phyloP scores from a whole-genome alignment of 2,797 vertebrate genomes.

The Sebastes cheni region DNA sequence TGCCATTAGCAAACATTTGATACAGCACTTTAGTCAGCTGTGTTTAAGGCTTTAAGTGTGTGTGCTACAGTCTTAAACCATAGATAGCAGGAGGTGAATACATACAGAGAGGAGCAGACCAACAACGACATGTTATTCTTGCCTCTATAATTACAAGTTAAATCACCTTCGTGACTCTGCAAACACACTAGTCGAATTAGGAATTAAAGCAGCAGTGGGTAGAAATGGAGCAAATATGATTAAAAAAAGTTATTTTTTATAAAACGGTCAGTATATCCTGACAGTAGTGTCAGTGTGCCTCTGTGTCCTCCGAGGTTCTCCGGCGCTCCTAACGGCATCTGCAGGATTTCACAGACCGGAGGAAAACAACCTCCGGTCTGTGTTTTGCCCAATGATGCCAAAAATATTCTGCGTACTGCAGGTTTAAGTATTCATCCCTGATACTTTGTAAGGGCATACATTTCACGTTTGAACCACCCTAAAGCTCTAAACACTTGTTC shows the following conservation, averaged over 20 bases:
- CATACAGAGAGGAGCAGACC: neutral
- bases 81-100: neutral
- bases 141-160: neutral
- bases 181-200: neutral
- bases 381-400: too few relatives aligned
- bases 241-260: too few relatives aligned
- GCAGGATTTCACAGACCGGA: too few relatives aligned
- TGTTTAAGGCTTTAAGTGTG: neutral
- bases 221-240: too few relatives aligned
- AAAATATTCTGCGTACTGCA: too few relatives aligned
- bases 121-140: neutral
- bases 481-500: neutral
- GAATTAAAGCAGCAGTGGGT: neutral
- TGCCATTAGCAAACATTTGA: neutral
- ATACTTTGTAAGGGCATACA: neutral
- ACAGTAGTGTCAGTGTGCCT: too few relatives aligned
- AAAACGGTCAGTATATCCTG: too few relatives aligned
- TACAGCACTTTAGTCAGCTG: neutral
- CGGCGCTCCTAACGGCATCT: too few relatives aligned
- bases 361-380: too few relatives aligned
- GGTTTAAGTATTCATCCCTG: neutral
- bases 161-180: neutral
- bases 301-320: rapidly evolving
- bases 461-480: neutral
- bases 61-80: neutral